Evolutionary conservation across 2,888 invertebrate species (phyloP).

Genomic region (Cordilura impudica): DNA sequence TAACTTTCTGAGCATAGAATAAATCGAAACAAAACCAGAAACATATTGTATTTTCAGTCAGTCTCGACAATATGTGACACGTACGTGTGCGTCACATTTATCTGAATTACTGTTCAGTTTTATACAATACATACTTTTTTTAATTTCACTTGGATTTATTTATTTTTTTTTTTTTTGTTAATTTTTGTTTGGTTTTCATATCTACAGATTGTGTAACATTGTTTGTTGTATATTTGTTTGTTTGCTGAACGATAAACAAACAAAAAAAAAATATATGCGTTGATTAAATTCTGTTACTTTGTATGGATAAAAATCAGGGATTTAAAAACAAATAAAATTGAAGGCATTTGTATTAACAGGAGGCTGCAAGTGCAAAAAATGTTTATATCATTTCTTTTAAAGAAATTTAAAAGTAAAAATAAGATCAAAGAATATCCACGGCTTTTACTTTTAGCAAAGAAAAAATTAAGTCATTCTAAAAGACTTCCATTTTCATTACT

Average conservation of each 20-base stretch:
- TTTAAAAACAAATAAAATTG: neutral
- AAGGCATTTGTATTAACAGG: neutral
- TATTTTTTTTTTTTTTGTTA: neutral
- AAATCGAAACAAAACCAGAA: neutral
- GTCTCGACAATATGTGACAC: conserved; percentile 8
- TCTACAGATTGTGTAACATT: conserved; percentile 1
- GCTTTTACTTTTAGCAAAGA: too few species aligned
- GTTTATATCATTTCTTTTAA: too few species aligned
- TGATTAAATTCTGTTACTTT: conserved; percentile 38
- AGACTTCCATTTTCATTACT: too few species aligned
- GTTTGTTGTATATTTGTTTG: neutral
- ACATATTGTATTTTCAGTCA: neutral
- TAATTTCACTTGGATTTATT: conserved; percentile 12
- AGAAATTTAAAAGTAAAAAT: too few species aligned
- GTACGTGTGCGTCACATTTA: conserved; percentile 13
- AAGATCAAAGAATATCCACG: too few species aligned
- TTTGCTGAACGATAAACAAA: neutral
- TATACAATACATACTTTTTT: neutral
- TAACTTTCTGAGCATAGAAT: neutral
- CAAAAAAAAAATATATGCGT: neutral
- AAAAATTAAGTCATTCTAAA: too few species aligned
- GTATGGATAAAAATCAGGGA: neutral
- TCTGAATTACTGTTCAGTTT: neutral
- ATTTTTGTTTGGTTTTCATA: conserved; percentile 3
- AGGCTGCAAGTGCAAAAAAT: too few species aligned